Evolutionary conservation across 1,140 invertebrate species (phyloP), one percentile per base, ranked within the genome.

Genomic region (Tetraneura akinire): DNA sequence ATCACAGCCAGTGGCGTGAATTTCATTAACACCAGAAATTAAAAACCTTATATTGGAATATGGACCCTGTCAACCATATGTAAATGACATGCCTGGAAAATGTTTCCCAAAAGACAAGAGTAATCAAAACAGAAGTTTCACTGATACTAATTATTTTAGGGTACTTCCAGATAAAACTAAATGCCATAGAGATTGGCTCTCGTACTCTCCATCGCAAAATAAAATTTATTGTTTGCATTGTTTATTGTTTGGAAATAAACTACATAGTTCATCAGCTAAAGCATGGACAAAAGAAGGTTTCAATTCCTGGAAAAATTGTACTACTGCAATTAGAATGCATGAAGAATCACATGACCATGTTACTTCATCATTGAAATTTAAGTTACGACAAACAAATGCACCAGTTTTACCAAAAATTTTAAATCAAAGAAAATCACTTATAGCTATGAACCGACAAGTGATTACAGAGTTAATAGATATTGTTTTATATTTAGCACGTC

Each of bases 51-150:
- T 53, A n/a, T 53, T 53, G n/a, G n/a, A 53, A 21, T 53, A 53
- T 53, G 51, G 51, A n/a, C 51, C 51, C 18, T 53, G 51, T 53
- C 51, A 53, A 53, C 51, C 51, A 53, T 53, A 53, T 53, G 18
- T 53, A 3, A 53, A 53, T 53, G 51, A 53, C 51, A 53, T 53
- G n/a, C 51, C 51, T 53, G n/a, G 11, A 21, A 53, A 53, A n/a
- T 0, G 18, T 53, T 53, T 53, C 8, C 51, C 51, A 53, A n/a
- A 53, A 53, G n/a, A 53, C 51, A 10, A 21, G n/a, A n/a, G n/a
- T n/a, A n/a, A n/a, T n/a, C n/a, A 53, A 18, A 53, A 53, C 18
- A 53, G 51, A 53, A 53, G 51, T 21, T 53, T 53, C 51, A 53
- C 18, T 21, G 51, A 53, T n/a, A 53, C 0, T 53, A 8, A 53